Conservation (phyloP, 2,113 vertebrate species). For the Oryzias curvinotus region DNA sequence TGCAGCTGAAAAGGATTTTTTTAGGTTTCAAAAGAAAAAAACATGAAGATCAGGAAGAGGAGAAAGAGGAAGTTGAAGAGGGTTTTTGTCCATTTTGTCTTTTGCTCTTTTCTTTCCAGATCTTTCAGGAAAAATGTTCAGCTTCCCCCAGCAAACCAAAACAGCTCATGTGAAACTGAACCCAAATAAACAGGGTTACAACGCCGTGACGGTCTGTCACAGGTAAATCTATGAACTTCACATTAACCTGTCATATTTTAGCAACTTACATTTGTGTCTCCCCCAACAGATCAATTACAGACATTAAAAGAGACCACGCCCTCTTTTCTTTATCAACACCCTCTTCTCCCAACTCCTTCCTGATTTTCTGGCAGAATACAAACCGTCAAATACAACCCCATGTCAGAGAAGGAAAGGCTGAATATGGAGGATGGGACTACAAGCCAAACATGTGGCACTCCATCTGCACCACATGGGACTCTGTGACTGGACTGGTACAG, state of each 20-base stretch:
- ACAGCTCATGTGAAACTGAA: constrained; percentile 40
- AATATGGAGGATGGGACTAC: constrained; percentile 31
- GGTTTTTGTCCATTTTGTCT: background rate
- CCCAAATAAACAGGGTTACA: background rate
- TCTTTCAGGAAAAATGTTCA: constrained; percentile 67
- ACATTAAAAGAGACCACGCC: constrained; percentile 44
- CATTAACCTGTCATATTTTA: background rate
- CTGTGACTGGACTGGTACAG: constrained; percentile 48
- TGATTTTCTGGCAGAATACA: constrained; percentile 43
- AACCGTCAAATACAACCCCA: constrained; percentile 20
- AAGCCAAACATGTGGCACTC: constrained; percentile 62
- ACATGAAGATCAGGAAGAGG: background rate
- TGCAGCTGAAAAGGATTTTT: no score
- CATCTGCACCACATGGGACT: constrained; percentile 64
- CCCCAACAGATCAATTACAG: constrained; percentile 56
- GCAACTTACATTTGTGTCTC: background rate
- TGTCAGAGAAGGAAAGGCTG: background rate
- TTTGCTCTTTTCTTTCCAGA: constrained; percentile 38
- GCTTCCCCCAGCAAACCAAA: constrained; percentile 48
- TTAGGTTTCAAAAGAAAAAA: background rate
- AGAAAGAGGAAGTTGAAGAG: no score
- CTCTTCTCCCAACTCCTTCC: constrained; percentile 3
- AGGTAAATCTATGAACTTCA: constrained; percentile 1
- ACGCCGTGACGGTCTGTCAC: constrained; percentile 48
- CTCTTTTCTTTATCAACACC: constrained; percentile 62